Evolutionary conservation across 2,113 vertebrate genomes (phyloP).

Genomic region (Lepus timidus): DNA sequence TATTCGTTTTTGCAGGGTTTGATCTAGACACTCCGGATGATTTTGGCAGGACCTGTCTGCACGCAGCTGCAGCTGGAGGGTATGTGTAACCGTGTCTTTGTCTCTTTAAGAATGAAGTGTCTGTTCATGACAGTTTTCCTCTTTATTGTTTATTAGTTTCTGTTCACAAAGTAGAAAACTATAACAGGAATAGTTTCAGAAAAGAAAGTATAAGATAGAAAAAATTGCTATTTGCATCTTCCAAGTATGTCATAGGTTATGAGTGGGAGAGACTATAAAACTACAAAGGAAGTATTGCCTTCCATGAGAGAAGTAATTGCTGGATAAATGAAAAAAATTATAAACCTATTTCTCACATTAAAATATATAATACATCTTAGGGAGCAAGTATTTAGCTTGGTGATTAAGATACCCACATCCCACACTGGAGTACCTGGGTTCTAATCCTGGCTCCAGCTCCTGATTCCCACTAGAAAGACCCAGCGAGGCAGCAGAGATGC

Average conservation of each 20-base stretch:
- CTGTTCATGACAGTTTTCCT: conserved; percentile 55
- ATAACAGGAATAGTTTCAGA: not conserved
- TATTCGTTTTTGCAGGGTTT: conserved; percentile 91
- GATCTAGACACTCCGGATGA: conserved; percentile 98
- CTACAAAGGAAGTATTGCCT: conserved; percentile 3
- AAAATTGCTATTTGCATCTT: conserved; percentile 9
- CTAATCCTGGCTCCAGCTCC: no score
- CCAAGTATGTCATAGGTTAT: not conserved
- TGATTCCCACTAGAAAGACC: no score
- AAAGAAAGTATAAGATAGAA: not conserved
- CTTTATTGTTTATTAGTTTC: not conserved
- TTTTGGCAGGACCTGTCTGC: conserved; percentile 99
- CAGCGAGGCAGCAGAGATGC: no score
- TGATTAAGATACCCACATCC: no score
- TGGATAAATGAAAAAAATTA: not conserved
- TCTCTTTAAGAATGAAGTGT: conserved; percentile 59
- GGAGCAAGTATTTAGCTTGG: no score
- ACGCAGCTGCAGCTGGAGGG: conserved; percentile 99
- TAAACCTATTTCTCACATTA: not conserved
- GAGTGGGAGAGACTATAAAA: not conserved
- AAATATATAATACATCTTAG: not conserved
- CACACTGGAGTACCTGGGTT: no score
- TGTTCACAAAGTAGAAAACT: conserved; percentile 44
- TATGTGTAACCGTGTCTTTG: conserved; percentile 86
- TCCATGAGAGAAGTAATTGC: not conserved